Percentiles rank a stretch among this genome's conserved stretches.
Conservation (phyloP, 2,797 vertebrate genomes). For the Lagocephalus sceleratus region DNA sequence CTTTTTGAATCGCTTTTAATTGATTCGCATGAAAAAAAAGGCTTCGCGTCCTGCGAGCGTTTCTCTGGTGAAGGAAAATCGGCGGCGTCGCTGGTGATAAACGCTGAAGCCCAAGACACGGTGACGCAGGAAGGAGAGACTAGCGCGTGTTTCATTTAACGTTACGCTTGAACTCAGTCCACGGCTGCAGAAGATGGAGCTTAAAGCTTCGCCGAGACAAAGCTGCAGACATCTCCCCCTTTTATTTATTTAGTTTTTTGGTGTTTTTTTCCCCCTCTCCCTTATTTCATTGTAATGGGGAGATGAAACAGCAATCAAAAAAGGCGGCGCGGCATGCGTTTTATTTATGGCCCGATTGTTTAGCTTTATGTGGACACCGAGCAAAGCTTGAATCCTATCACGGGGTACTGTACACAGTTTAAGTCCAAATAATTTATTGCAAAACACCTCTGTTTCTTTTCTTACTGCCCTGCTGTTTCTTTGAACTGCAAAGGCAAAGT, state of each 20-base stretch:
- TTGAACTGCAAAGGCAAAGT: constrained; percentile 77
- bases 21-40: not conserved
- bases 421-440: constrained; percentile 82
- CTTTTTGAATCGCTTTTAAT: not conserved
- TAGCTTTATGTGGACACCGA: constrained; percentile 75
- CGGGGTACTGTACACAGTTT: constrained; percentile 74
- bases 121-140: no score
- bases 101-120: no score
- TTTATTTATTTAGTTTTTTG: no score
- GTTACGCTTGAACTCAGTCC: constrained; percentile 16
- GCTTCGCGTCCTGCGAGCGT: no score
- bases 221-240: constrained; percentile 6
- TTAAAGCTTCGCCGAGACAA: constrained; percentile 13
- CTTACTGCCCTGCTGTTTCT: constrained; percentile 66
- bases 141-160: constrained; percentile 1
- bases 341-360: constrained; percentile 76
- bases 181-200: constrained; percentile 1
- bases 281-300: constrained; percentile 43
- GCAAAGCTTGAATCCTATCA: constrained; percentile 77
- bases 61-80: no score
- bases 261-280: no score
- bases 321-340: constrained; percentile 59
- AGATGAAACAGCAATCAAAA: constrained; percentile 71
- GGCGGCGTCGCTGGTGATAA: no score
- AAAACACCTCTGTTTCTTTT: constrained; percentile 68